Conservation (phyloP, 2,888 invertebrate genomes). For the Trichogramma dendrolimi region DNA sequence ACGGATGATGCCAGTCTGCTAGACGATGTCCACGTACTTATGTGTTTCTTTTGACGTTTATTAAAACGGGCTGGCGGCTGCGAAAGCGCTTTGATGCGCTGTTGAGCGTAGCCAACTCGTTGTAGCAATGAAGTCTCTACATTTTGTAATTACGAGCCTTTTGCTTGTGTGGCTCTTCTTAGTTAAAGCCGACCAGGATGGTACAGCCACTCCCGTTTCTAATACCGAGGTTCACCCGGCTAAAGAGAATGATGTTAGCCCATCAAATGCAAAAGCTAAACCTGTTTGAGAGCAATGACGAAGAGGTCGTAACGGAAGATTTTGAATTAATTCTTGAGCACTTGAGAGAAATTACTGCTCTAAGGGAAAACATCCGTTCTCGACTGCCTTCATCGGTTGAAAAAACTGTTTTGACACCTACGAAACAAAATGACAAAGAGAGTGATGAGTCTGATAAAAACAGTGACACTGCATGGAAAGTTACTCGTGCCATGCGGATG, state of each 20-base stretch:
- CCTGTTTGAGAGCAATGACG: conserved; percentile 13
- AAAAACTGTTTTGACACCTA: conserved; percentile 28
- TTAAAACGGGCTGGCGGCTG: too few relatives aligned
- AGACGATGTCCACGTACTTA: conserved; percentile 40
- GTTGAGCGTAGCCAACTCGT: too few relatives aligned
- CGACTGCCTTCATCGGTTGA: conserved; percentile 37
- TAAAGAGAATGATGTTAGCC: too few relatives aligned
- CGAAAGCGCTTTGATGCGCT: too few relatives aligned
- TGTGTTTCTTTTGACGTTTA: too few relatives aligned
- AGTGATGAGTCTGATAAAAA: conserved; percentile 25
- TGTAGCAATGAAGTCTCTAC: too few relatives aligned
- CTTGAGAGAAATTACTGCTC: conserved; percentile 36
- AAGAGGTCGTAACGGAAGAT: conserved; percentile 30
- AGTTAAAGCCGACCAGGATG: too few relatives aligned
- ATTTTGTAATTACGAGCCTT: too few relatives aligned
- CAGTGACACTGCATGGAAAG: conserved; percentile 34
- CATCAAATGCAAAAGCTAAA: neutral
- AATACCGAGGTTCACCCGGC: too few relatives aligned
- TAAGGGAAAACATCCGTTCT: conserved; percentile 40
- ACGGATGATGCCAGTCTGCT: conserved; percentile 22
- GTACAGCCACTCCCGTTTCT: too few relatives aligned
- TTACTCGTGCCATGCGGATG: conserved; percentile 33
- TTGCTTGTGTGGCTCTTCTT: too few relatives aligned
- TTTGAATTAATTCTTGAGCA: conserved; percentile 37
- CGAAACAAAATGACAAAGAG: conserved; percentile 31